A percentile compares a stretch with the other conserved stretches of the same genome.
Conservation (phyloP, 2,113 vertebrate genomes). For the Catagonus wagneri region DNA sequence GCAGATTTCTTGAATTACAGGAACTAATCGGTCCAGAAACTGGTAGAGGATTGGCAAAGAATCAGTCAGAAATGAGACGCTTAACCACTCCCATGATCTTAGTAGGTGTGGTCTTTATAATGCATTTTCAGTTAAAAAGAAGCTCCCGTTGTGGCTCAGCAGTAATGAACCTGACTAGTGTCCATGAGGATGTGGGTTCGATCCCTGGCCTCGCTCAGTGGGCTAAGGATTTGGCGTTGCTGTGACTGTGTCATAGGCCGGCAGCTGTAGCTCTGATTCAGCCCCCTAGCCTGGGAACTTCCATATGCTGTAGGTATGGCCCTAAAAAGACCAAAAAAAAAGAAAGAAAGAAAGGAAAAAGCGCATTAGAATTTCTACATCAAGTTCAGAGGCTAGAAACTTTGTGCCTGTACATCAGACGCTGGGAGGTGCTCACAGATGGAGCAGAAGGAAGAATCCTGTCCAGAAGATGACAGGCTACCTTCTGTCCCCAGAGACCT, state of each 20-base stretch:
- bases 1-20: background rate
- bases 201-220: no score
- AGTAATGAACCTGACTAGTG: no score
- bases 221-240: no score
- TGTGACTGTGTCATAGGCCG: no score
- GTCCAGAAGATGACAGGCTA: background rate
- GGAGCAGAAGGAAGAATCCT: background rate
- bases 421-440: background rate
- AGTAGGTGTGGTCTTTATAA: background rate
- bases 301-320: no score
- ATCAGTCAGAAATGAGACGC: background rate
- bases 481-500: background rate
- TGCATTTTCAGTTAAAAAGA: background rate
- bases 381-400: background rate
- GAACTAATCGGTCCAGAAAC: conserved; percentile 32
- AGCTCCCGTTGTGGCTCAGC: no score
- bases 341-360: no score
- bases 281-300: no score
- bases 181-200: no score
- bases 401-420: background rate
- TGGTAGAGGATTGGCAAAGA: background rate
- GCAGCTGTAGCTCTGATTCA: no score
- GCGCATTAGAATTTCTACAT: background rate
- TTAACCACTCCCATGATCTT: background rate
- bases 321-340: no score